phyloP scores from a whole-genome alignment of 35 echinoderm and acorn worm genomes.

The Heliocidaris tuberculata region DNA sequence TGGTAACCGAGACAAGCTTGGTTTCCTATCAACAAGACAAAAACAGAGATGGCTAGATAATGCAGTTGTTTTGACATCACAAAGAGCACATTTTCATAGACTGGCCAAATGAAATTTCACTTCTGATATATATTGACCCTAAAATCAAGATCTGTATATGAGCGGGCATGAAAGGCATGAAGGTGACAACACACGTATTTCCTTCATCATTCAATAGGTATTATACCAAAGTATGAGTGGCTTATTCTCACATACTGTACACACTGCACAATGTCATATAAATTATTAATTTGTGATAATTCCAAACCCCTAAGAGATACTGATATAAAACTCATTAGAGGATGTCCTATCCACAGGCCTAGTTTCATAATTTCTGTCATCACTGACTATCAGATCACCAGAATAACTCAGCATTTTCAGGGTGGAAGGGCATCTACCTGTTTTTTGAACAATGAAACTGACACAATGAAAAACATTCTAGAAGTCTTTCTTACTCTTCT shows the following conservation, averaged over 20 bases:
- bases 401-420: not conserved
- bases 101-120: not conserved
- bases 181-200: too few species aligned
- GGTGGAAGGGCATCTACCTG: not conserved
- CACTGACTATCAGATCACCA: not conserved
- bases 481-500: not conserved
- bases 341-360: not conserved
- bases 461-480: not conserved
- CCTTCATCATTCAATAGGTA: too few species aligned
- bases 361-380: not conserved
- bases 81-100: too few species aligned
- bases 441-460: not conserved
- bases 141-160: not conserved
- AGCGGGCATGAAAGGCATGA: not conserved
- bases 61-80: not conserved
- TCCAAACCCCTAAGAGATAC: too few species aligned
- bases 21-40: slow-evolving; percentile 42
- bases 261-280: too few species aligned
- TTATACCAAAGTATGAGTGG: too few species aligned
- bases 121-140: not conserved
- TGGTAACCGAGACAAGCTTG: slow-evolving; percentile 39
- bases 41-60: slow-evolving; percentile 13
- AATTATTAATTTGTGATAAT: too few species aligned
- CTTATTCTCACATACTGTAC: too few species aligned
- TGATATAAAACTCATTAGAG: too few species aligned